A percentile compares a stretch with the other conserved stretches of the same genome.
These are phyloP conservation scores for Platichthys flesus DNA, from an alignment of 2,113 vertebrate species.

Conservation along the genomic window DNA sequence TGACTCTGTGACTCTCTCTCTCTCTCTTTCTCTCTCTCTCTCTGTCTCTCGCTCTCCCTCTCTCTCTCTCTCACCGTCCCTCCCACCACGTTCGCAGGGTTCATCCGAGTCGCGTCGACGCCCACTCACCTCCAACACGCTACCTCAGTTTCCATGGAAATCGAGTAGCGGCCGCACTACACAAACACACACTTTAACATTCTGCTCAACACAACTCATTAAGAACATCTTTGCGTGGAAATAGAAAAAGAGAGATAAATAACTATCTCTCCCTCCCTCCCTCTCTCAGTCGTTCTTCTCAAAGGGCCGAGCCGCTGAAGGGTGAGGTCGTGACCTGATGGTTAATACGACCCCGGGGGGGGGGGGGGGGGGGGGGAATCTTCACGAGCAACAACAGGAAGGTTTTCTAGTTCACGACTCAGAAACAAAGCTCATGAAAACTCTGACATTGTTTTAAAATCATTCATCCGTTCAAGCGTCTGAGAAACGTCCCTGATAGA, in stretches of 20 bases:
- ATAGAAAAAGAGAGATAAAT: neutral
- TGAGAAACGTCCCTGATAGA: too few relatives aligned
- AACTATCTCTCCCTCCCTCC: too few relatives aligned
- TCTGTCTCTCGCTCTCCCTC: slow-evolving; percentile 24
- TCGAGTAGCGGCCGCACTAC: slow-evolving; percentile 71
- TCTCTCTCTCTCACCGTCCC: slow-evolving; percentile 46
- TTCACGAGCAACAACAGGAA: too few relatives aligned
- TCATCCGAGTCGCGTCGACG: slow-evolving; percentile 75
- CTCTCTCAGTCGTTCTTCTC: slow-evolving; percentile 27
- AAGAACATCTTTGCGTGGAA: slow-evolving; percentile 60
- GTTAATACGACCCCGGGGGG: neutral
- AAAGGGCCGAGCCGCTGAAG: slow-evolving; percentile 23
- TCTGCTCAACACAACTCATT: slow-evolving; percentile 68
- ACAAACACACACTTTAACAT: slow-evolving; percentile 76
- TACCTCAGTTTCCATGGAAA: slow-evolving; percentile 81
- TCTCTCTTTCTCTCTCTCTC: slow-evolving; percentile 28
- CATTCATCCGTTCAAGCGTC: too few relatives aligned
- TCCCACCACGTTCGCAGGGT: slow-evolving; percentile 78
- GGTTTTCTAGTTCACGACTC: neutral
- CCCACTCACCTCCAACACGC: slow-evolving; percentile 76
- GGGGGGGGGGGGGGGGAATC: too few relatives aligned
- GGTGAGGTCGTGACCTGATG: neutral
- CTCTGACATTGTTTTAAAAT: neutral
- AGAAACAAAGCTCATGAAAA: neutral
- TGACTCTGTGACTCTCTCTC: too few relatives aligned